A percentile compares a stretch with the other conserved stretches of the same genome.
Conservation (phyloP, 2,797 vertebrate species). For the Sebastes nivosus region DNA sequence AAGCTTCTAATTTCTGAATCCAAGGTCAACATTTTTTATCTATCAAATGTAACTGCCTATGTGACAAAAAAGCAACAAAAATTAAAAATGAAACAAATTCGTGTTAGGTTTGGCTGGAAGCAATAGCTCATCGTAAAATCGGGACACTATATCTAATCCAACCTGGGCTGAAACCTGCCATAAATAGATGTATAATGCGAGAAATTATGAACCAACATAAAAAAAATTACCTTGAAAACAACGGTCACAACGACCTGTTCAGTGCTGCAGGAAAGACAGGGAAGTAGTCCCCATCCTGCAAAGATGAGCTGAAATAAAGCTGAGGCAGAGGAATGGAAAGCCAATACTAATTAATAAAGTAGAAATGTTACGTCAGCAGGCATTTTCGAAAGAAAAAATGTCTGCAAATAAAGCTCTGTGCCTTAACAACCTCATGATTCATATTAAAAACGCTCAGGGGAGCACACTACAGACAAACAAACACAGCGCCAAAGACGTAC, state of each 20-base stretch:
- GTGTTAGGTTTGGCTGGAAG: background rate
- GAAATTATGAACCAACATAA: background rate
- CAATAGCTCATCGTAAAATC: background rate
- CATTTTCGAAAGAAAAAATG: slow-evolving; percentile 16
- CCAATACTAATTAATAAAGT: background rate
- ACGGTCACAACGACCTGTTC: slow-evolving; percentile 13
- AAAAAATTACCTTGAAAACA: slow-evolving; percentile 16
- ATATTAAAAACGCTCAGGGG: slow-evolving; percentile 31
- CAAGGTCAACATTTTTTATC: background rate
- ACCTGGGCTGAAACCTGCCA: background rate
- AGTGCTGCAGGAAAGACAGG: slow-evolving; percentile 31
- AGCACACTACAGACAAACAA: slow-evolving; percentile 34
- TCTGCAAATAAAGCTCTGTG: slow-evolving; percentile 46
- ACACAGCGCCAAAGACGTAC: slow-evolving; percentile 26
- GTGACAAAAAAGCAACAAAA: background rate
- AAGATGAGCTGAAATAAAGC: slow-evolving; percentile 22
- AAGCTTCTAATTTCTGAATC: background rate
- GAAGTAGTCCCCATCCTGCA: background rate
- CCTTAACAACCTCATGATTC: slow-evolving; percentile 35
- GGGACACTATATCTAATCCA: background rate
- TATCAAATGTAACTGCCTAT: background rate
- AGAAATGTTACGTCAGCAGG: slow-evolving; percentile 15
- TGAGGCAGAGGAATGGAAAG: slow-evolving; percentile 13
- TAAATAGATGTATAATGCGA: background rate
- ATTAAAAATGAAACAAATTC: background rate